These are phyloP conservation scores for Choristoneura rosaceana DNA, from an alignment of 2,888 invertebrate genomes.

Conservation along the genomic window DNA sequence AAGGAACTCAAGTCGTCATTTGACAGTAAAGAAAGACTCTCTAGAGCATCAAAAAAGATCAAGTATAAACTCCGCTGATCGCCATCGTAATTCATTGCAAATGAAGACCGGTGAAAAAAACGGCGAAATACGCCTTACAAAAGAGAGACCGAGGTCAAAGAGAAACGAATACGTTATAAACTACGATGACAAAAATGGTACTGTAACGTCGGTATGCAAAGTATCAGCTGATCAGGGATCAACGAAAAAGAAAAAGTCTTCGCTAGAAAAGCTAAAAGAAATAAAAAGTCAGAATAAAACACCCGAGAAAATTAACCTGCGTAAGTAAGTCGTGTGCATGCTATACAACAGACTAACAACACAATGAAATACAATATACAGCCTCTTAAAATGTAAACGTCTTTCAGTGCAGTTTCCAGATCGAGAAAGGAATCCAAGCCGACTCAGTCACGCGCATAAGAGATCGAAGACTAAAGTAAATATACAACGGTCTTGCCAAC, in stretches of 20 bases:
- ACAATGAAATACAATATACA: conserved; percentile 58
- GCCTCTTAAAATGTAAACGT: conserved; percentile 68
- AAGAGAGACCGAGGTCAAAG: conserved; percentile 55
- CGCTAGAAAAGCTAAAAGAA: conserved; percentile 61
- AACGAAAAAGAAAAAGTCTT: conserved; percentile 62
- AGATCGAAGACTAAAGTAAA: conserved; percentile 69
- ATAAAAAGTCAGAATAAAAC: conserved; percentile 61
- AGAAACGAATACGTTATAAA: conserved; percentile 78
- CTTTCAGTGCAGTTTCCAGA: conserved; percentile 80
- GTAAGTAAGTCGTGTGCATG: conserved; percentile 81
- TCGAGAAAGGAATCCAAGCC: conserved; percentile 64
- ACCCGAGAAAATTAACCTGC: conserved; percentile 70
- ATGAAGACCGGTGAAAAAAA: conserved; percentile 47
- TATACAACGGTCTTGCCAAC: conserved; percentile 76
- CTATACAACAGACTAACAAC: conserved; percentile 67
- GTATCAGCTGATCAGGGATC: conserved; percentile 61
- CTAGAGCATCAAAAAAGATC: conserved; percentile 28
- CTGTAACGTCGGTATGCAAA: conserved; percentile 78
- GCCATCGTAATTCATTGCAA: conserved; percentile 38
- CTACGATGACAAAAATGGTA: conserved; percentile 81
- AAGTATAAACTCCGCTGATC: conserved; percentile 36
- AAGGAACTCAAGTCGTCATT: conserved; percentile 34
- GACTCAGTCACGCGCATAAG: conserved; percentile 62
- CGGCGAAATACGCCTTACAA: conserved; percentile 48
- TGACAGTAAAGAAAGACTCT: conserved; percentile 24